Percentiles rank a stretch among this genome's conserved stretches.
Conservation (phyloP, 2,888 invertebrate species). For the Panopea generosa region DNA sequence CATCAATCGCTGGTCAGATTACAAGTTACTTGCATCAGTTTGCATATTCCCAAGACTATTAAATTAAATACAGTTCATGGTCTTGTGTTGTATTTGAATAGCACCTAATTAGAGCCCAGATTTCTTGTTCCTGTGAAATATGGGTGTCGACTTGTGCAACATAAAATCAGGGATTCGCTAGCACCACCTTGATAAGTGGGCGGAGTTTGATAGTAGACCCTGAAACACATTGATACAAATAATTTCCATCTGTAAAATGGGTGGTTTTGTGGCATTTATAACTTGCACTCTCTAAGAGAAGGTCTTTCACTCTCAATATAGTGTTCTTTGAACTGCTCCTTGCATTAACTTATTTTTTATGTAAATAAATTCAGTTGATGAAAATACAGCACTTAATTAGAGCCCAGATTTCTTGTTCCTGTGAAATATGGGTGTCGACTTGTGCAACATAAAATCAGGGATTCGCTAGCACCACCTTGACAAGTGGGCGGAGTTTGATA, state of each 20-base stretch:
- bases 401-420: constrained; percentile 6
- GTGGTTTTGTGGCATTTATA: too few species aligned
- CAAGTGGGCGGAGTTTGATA: constrained; percentile 77
- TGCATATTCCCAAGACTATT: too few species aligned
- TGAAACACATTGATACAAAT: constrained; percentile 67
- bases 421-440: constrained; percentile 12
- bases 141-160: constrained; percentile 66
- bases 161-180: constrained; percentile 62
- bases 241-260: too few species aligned
- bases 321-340: too few species aligned
- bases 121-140: constrained; percentile 9
- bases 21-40: too few species aligned
- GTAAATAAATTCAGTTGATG: not conserved
- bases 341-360: not conserved
- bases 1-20: too few species aligned
- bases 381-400: constrained; percentile 5
- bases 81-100: too few species aligned
- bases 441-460: constrained; percentile 64
- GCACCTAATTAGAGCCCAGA: constrained; percentile 57
- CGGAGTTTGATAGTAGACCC: constrained; percentile 81
- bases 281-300: too few species aligned
- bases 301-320: too few species aligned
- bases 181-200: constrained; percentile 62
- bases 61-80: too few species aligned
- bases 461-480: constrained; percentile 65